phyloP scores from a whole-genome alignment of 2,113 vertebrate species.

The Sigmodon hispidus region DNA sequence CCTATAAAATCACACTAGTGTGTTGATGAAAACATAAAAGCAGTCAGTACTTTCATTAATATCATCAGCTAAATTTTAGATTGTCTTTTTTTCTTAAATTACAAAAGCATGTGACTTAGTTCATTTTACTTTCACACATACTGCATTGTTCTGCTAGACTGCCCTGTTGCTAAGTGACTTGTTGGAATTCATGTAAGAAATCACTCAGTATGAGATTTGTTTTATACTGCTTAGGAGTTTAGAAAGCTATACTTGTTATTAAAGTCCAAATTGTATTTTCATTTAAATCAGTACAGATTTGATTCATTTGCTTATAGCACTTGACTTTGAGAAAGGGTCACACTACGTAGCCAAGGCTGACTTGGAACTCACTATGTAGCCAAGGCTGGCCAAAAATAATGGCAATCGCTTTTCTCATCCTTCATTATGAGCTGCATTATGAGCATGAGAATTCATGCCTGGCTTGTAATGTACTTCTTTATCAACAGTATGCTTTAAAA shows the following conservation, averaged over 20 bases:
- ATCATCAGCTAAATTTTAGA: background rate
- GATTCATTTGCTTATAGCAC: background rate
- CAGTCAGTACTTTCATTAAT: background rate
- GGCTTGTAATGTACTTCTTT: background rate
- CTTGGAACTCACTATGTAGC: background rate
- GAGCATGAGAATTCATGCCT: background rate
- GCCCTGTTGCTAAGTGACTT: background rate
- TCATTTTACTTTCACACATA: conserved; percentile 8
- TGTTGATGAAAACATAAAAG: background rate
- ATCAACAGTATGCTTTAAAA: background rate
- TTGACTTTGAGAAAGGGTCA: background rate
- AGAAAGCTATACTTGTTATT: background rate
- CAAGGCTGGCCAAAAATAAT: background rate
- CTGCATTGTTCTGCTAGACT: background rate
- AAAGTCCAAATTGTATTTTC: background rate
- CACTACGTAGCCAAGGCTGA: background rate
- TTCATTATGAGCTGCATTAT: background rate
- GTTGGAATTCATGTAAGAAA: background rate
- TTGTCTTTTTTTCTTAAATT: background rate
- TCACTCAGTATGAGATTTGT: background rate
- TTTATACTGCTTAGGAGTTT: background rate
- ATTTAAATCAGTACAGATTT: conserved; percentile 11
- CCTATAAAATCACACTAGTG: background rate
- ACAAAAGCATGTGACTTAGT: background rate
- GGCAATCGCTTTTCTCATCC: background rate